Base-by-base conservation (phyloP, 2,797 vertebrate species). In the Pangasius sanitwongsei region DNA sequence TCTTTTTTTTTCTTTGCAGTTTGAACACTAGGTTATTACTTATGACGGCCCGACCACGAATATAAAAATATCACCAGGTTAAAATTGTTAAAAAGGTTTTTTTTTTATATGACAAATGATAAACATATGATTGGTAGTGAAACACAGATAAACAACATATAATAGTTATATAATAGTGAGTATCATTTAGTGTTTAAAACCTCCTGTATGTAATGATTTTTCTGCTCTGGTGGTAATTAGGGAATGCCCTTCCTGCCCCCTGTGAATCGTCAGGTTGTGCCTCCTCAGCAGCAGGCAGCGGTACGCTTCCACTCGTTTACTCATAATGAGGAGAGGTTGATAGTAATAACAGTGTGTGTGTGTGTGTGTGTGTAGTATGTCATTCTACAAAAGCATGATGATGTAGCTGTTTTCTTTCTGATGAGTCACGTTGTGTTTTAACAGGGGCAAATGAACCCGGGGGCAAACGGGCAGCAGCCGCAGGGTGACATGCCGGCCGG, bases 211-310 rank as follows among this genome's bases (percentile, higher is more conserved):
- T 70, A 7, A 34, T 70, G 15, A 7, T 80, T 23, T 65, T 86
- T 72, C 9, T 86, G 23, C 7, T 78, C n/a, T 41, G 75, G 28
- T 83, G 12, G 44, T 48, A 34, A 81, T 61, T 87, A 92, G 91
- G 91, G 70, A 18, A 1, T 91, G 48, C 86, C 83, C 20, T 90
- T 78, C 69, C 23, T 87, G 70, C 77, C 83, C 0, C 34, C 65
- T 15, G 75, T 83, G n/a, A 92, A 90, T 85, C 89, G 84, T n/a
- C 90, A 90, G 34, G 25, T 55, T 9, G 2, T 91, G 2, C 50
- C 86, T 37, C 89, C 55, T 55, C 91, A 91, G 72, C 91, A 87
- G 25, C 90, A 92, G 86, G 28, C 83, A 70, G 77, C 16, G 83
- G 91, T 92, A 89, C 25, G 31, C 25, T 61, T 61, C 25, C 34